Percentiles rank a stretch among this genome's conserved stretches.
These are phyloP conservation scores for Notospermus geniculatus DNA, from an alignment of 1,140 invertebrate genomes.

Conservation along the genomic window DNA sequence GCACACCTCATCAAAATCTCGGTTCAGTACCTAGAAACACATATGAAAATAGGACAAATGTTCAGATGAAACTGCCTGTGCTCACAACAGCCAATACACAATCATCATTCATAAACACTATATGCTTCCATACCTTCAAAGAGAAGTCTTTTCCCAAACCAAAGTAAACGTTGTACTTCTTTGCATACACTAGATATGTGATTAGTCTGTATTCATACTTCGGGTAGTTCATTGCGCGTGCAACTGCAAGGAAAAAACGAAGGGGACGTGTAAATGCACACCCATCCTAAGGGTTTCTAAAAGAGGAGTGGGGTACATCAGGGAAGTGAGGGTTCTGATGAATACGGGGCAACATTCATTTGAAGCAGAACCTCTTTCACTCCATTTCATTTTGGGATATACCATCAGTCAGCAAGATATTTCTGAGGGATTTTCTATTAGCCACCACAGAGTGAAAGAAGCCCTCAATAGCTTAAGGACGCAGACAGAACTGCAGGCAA, in stretches of 20 bases:
- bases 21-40: conserved; percentile 47
- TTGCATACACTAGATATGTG: conserved; percentile 45
- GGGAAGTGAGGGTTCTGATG: no score
- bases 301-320: no score
- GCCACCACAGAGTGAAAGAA: no score
- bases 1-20: conserved; percentile 50
- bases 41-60: conserved; percentile 1
- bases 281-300: no score
- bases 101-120: not conserved
- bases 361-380: no score
- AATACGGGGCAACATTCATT: no score
- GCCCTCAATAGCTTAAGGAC: no score
- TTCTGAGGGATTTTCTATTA: no score
- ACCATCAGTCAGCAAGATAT: no score
- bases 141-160: conserved; percentile 50
- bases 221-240: conserved; percentile 38
- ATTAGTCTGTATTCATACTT: conserved; percentile 50
- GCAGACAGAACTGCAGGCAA: no score
- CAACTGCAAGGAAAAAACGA: conserved; percentile 33
- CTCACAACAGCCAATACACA: not conserved
- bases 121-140: conserved; percentile 52
- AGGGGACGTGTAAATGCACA: no score
- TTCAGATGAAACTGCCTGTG: not conserved
- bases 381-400: no score
- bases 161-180: conserved; percentile 54